Percentiles rank a stretch among this genome's conserved stretches.
phyloP scores from a whole-genome alignment of 1,140 invertebrate genomes.

The roundworm (Caenorhabditis elegans) region WBcel235 BX284605.5:7734501-7735000 shows the following conservation, averaged over 20 bases:
- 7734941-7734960: too few species aligned
- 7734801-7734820: not conserved
- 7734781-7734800: not conserved
- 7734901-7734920: too few species aligned
- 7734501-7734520: not conserved
- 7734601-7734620: not conserved
- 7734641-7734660: not conserved
- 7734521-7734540: not conserved
- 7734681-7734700: not conserved
- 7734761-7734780: not conserved
- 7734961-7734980: too few species aligned
- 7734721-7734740: too few species aligned
- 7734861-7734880: not conserved
- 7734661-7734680: conserved; percentile 11
- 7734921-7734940: too few species aligned
- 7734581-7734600: not conserved
- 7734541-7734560: conserved; percentile 10
- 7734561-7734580: conserved; percentile 14
- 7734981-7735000: not conserved
- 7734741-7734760: too few species aligned
- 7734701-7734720: not conserved
- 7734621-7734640: not conserved
- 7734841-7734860: not conserved
- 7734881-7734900: not conserved
- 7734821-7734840: conserved; percentile 21